Base-by-base conservation (phyloP, 2,113 vertebrate species). In the Scytalopus superciliaris region DNA sequence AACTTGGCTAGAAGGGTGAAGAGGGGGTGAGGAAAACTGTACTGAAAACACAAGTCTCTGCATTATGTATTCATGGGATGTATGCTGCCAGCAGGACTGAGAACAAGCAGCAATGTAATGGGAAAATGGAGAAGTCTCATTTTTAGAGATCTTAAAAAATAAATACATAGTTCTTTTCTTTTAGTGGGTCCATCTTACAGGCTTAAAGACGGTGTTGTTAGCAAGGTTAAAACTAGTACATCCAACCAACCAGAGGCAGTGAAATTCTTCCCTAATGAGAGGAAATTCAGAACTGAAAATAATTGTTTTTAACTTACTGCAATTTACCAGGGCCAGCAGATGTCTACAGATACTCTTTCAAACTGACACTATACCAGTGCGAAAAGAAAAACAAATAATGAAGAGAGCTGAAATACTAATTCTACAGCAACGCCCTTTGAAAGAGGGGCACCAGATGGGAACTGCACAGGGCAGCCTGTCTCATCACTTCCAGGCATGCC, bases 51-150 rank as follows among this genome's bases (percentile, higher is more conserved):
- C 72, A 94, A 96, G 68, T 76, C 67, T 50, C 66, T 83, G 35
- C 27, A 94, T 93, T 96, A 93, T 80, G 94, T 74, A 95, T 95
- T 95, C 94, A 93, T 17, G 50, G 35, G 85, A 80, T 33, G 64
- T 22, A 70, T 53, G 53, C 84, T 90, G 84, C 75, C 94, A 94
- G 87, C 84, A 83, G 84, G 89, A 74, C 69, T 87, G 63, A 91
- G 79, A 87, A 96, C 80, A 87, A 78, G 39, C 63, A 81, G 53
- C 64, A 28, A 59, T 24, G 39, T 72, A 76, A 91, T 50, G 39
- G 35, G 47, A 47, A 74, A 91, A 90, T 67, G 12, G 70, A 87
- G 53, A 67, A 42, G 9, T 80, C 73, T 87, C 30, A n/a, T 52
- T 72, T 94, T 56, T 35, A 63, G 10, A 73, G 37, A 57, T 78